Conservation (phyloP, 2,797 vertebrate genomes). For the Lemur catta region DNA sequence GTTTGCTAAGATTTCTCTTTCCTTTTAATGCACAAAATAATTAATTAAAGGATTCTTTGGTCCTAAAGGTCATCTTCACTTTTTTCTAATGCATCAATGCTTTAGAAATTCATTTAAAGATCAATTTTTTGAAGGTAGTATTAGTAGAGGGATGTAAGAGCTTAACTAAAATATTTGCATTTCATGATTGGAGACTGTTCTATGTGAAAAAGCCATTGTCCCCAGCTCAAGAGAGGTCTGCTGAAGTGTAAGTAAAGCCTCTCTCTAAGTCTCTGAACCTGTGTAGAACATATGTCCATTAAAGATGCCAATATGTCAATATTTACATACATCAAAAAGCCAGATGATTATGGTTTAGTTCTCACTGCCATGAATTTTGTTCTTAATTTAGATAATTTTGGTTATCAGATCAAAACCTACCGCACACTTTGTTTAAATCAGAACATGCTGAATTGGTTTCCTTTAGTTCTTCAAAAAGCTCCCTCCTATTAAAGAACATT, state of each 20-base stretch:
- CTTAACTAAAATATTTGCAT: background rate
- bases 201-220: background rate
- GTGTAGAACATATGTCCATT: background rate
- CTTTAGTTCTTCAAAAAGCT: background rate
- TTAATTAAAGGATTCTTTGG: background rate
- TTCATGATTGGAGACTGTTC: background rate
- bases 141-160: background rate
- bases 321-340: background rate
- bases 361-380: background rate
- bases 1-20: background rate
- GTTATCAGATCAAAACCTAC: background rate
- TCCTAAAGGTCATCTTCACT: background rate
- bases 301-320: background rate
- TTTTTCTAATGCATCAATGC: background rate
- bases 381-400: background rate
- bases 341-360: background rate
- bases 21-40: background rate
- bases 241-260: background rate
- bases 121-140: background rate
- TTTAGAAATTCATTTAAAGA: background rate
- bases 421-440: background rate
- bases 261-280: background rate
- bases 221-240: background rate
- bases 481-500: background rate
- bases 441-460: background rate